Conservation (phyloP, 2,888 invertebrate genomes). For the Nysson spinosus region DNA sequence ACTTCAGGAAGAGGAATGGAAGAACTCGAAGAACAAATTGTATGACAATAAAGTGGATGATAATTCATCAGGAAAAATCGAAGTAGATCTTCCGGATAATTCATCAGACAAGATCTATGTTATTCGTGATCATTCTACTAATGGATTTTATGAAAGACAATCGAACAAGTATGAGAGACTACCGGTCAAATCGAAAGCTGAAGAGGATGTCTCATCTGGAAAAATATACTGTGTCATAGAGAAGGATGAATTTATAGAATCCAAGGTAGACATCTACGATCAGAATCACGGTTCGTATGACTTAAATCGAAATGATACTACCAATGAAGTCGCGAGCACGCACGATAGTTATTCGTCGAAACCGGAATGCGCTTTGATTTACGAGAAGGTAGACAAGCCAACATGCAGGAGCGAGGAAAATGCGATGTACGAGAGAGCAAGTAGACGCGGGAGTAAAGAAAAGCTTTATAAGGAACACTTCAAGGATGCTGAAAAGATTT, state of each 20-base stretch:
- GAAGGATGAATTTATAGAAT: slow-evolving; percentile 11
- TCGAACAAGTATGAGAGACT: slow-evolving; percentile 61
- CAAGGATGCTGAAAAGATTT: slow-evolving; percentile 71
- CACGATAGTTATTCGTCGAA: slow-evolving; percentile 13
- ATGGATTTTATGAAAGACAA: slow-evolving; percentile 41
- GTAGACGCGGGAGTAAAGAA: slow-evolving; percentile 39
- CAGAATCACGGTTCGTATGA: slow-evolving; percentile 52
- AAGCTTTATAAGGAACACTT: slow-evolving; percentile 65
- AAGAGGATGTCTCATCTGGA: neutral
- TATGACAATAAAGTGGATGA: slow-evolving; percentile 13
- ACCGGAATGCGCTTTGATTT: slow-evolving; percentile 16
- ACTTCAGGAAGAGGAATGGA: slow-evolving; percentile 34
- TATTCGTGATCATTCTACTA: neutral
- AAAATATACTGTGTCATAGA: slow-evolving; percentile 17
- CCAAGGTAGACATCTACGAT: slow-evolving; percentile 48
- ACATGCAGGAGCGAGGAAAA: slow-evolving; percentile 32
- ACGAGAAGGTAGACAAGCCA: slow-evolving; percentile 46
- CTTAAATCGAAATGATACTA: slow-evolving; percentile 15
- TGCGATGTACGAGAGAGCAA: slow-evolving; percentile 31
- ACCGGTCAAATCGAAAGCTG: slow-evolving; percentile 10
- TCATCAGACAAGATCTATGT: slow-evolving; percentile 33
- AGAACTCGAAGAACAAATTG: slow-evolving; percentile 41
- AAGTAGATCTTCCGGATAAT: slow-evolving; percentile 7
- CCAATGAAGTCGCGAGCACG: neutral
- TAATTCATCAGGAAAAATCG: slow-evolving; percentile 4